These are phyloP conservation scores for honey bee (Apis mellifera) DNA, from an alignment of 1,140 invertebrate species.

Conservation along the genomic window DNA sequence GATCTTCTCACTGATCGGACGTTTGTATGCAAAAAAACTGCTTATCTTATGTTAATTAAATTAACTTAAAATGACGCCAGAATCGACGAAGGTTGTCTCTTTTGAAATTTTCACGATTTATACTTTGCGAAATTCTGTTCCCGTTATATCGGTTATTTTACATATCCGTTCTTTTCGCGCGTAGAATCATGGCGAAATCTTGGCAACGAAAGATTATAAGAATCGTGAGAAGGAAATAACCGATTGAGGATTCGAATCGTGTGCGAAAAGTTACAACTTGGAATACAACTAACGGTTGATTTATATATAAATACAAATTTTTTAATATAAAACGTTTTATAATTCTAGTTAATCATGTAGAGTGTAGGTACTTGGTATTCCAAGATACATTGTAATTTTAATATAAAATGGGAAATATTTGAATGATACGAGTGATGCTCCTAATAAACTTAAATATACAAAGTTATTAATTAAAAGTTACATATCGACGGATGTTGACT, in stretches of 20 bases:
- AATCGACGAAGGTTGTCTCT: not conserved
- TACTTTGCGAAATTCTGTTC: constrained; percentile 1
- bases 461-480: not conserved
- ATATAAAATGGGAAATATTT: not conserved
- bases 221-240: not conserved
- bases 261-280: not conserved
- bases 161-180: not conserved
- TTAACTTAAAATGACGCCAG: not conserved
- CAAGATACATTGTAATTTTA: not conserved
- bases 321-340: not conserved
- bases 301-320: not conserved
- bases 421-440: not conserved
- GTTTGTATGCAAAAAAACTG: constrained; percentile 1
- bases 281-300: not conserved
- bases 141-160: constrained; percentile 24
- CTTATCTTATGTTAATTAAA: constrained; percentile 6
- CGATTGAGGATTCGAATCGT: not conserved
- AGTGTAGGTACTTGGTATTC: not conserved
- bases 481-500: not conserved
- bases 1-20: not conserved
- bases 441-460: not conserved
- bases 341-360: not conserved
- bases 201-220: constrained; percentile 31
- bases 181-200: constrained; percentile 12
- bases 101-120: constrained; percentile 6